Percentiles rank a stretch among this genome's conserved stretches.
phyloP scores from a whole-genome alignment of 2,113 vertebrate genomes.

The Rhinoderma darwinii region DNA sequence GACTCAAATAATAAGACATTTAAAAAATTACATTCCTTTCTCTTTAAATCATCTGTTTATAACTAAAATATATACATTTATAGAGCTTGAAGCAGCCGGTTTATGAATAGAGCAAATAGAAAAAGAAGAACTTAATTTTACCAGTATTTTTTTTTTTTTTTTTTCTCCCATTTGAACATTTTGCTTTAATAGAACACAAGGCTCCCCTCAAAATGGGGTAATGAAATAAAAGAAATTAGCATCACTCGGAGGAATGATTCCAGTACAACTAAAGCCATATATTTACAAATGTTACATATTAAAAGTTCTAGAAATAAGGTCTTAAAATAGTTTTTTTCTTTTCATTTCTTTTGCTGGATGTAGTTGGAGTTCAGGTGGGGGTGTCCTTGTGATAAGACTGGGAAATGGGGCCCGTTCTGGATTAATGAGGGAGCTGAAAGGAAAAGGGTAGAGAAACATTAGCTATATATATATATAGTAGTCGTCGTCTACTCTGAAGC shows the following conservation, averaged over 20 bases:
- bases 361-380: slow-evolving; percentile 90
- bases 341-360: slow-evolving; percentile 98
- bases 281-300: slow-evolving; percentile 98
- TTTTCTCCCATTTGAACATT: slow-evolving; percentile 60
- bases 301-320: slow-evolving; percentile 76
- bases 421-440: slow-evolving; percentile 85
- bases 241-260: slow-evolving; percentile 96
- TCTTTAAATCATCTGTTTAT: slow-evolving; percentile 81
- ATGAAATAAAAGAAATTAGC: slow-evolving; percentile 99
- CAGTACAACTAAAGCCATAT: slow-evolving; percentile 89
- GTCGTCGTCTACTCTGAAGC: background rate
- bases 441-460: slow-evolving; percentile 67
- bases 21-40: slow-evolving; percentile 87
- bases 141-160: background rate
- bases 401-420: slow-evolving; percentile 87
- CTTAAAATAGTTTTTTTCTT: background rate
- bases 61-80: slow-evolving; percentile 80
- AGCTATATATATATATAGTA: too few relatives aligned
- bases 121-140: slow-evolving; percentile 94
- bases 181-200: slow-evolving; percentile 91
- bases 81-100: slow-evolving; percentile 91
- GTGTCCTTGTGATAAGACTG: slow-evolving; percentile 88
- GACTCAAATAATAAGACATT: slow-evolving; percentile 84
- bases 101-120: slow-evolving; percentile 98
- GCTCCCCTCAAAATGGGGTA: slow-evolving; percentile 98